Percentiles rank a stretch among this genome's conserved stretches.
phyloP scores from a whole-genome alignment of 2,113 vertebrate species.

The Felis chaus region DNA sequence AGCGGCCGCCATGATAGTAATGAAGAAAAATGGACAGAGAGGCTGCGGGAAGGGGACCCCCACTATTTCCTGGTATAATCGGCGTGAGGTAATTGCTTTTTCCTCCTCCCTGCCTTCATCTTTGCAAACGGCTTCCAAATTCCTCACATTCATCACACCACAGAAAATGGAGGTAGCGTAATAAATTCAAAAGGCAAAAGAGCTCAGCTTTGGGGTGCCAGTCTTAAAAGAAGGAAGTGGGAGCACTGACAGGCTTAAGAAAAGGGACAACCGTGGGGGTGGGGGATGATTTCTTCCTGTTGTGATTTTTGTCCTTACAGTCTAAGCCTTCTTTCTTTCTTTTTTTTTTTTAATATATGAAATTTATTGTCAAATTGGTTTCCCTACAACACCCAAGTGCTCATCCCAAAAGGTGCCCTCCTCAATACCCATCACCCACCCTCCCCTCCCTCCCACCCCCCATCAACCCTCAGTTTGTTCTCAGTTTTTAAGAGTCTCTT shows the following conservation, averaged over 20 bases:
- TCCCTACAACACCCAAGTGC: too few species aligned
- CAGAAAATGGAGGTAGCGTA: constrained; percentile 62
- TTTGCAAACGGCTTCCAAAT: constrained; percentile 60
- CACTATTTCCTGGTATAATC: constrained; percentile 6
- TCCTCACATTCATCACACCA: constrained; percentile 61
- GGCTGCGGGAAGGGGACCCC: constrained; percentile 7
- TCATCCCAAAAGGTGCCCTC: too few species aligned
- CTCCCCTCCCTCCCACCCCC: too few species aligned
- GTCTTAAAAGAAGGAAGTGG: constrained; percentile 63
- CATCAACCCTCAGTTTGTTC: too few species aligned
- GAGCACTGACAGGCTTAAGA: constrained; percentile 43
- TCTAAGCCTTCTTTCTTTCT: constrained; percentile 53
- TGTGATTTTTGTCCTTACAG: constrained; percentile 65
- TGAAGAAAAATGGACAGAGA: constrained; percentile 72
- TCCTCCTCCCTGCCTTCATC: constrained; percentile 35
- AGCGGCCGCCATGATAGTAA: constrained; percentile 22
- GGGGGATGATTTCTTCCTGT: constrained; percentile 48
- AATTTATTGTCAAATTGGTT: too few species aligned
- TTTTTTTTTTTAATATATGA: background rate
- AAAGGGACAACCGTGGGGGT: constrained; percentile 32
- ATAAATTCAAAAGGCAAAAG: constrained; percentile 67
- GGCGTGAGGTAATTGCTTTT: constrained; percentile 59
- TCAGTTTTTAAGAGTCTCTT: too few species aligned
- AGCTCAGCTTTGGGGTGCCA: constrained; percentile 43
- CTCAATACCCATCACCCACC: too few species aligned